phyloP scores from a whole-genome alignment of 2,888 invertebrate species.

The Clanis bilineata region DNA sequence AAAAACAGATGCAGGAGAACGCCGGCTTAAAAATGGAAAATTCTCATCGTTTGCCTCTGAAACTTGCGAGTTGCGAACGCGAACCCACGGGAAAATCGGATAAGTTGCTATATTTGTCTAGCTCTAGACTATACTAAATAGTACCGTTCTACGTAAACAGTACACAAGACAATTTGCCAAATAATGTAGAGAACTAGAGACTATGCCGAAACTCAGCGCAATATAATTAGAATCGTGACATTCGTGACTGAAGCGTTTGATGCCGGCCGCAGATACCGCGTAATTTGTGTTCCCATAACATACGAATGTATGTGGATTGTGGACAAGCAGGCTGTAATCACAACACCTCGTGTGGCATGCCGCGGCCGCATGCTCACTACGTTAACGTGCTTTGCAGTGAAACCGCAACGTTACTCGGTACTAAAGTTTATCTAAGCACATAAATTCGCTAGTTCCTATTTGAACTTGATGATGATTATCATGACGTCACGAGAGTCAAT shows the following conservation, averaged over 20 bases:
- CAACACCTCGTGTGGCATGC: constrained; percentile 25
- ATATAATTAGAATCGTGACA: constrained; percentile 54
- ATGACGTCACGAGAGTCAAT: no score
- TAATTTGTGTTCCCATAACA: constrained; percentile 57
- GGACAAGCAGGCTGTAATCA: neutral
- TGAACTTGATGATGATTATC: no score
- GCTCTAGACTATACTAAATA: no score
- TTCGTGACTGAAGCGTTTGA: constrained; percentile 62
- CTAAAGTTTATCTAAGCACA: neutral
- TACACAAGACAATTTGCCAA: neutral
- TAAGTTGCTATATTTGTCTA: no score
- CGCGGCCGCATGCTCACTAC: constrained; percentile 20
- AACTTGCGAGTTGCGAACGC: no score
- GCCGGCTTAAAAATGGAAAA: no score
- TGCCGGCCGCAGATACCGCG: constrained; percentile 47
- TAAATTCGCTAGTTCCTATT: no score
- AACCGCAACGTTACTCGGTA: constrained; percentile 38
- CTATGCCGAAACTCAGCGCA: neutral
- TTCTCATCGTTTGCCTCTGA: no score
- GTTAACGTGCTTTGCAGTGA: constrained; percentile 20
- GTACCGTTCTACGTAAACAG: no score
- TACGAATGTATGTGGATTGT: constrained; percentile 33
- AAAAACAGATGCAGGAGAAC: no score
- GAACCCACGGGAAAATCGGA: no score
- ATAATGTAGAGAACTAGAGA: neutral